Conservation (phyloP, 2,113 vertebrate genomes). For the Pipa parva region DNA sequence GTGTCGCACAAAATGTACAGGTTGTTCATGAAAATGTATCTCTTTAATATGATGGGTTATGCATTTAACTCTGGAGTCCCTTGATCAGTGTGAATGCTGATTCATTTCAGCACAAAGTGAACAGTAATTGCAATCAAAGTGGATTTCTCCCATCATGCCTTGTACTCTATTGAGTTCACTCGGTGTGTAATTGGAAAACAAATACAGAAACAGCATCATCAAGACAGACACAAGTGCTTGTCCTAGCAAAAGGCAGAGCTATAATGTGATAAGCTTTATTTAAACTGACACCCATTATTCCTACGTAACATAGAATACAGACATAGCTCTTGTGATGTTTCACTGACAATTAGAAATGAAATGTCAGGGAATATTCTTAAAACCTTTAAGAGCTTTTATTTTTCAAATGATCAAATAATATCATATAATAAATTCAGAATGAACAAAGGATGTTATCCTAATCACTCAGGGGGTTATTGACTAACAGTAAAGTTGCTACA, state of each 20-base stretch:
- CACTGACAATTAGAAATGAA: slow-evolving; percentile 51
- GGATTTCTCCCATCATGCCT: slow-evolving; percentile 54
- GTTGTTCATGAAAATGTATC: background rate
- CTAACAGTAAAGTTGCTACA: too few relatives aligned
- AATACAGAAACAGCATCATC: slow-evolving; percentile 56
- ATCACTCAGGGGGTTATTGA: too few relatives aligned
- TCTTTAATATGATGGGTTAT: slow-evolving; percentile 3
- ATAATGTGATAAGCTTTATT: slow-evolving; percentile 58
- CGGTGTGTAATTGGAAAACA: slow-evolving; percentile 63
- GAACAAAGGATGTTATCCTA: too few relatives aligned
- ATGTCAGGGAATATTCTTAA: slow-evolving; percentile 47
- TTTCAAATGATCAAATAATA: slow-evolving; percentile 19
- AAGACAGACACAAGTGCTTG: slow-evolving; percentile 54
- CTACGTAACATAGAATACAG: slow-evolving; percentile 47
- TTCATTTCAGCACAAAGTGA: slow-evolving; percentile 46
- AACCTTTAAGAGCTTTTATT: slow-evolving; percentile 35
- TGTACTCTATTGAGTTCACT: slow-evolving; percentile 57
- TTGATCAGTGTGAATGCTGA: slow-evolving; percentile 41
- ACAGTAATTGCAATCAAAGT: slow-evolving; percentile 52
- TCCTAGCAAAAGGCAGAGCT: slow-evolving; percentile 47
- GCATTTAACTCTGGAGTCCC: slow-evolving; percentile 5
- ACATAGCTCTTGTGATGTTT: slow-evolving; percentile 38
- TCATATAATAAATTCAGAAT: too few relatives aligned
- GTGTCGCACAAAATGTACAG: background rate
- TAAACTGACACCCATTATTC: slow-evolving; percentile 54